Conservation (phyloP, 2,113 vertebrate species). For the Gambusia holbrooki region DNA sequence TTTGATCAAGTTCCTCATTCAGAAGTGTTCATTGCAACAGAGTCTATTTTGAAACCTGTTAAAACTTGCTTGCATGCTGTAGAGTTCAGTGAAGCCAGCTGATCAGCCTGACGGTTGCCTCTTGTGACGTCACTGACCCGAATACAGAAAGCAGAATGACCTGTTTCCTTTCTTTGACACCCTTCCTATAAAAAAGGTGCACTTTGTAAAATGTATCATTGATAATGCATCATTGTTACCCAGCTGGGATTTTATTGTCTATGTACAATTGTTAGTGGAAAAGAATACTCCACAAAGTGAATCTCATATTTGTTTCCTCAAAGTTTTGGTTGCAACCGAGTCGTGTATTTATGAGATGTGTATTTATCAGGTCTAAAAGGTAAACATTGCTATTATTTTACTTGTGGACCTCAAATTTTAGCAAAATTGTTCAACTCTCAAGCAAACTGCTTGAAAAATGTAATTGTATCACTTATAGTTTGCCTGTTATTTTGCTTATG, state of each 20-base stretch:
- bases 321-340: not conserved
- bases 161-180: not conserved
- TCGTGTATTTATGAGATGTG: not conserved
- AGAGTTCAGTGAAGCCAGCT: not conserved
- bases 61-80: not conserved
- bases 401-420: not conserved
- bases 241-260: not conserved
- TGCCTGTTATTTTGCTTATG: not conserved
- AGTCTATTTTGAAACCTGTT: not conserved
- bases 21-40: not conserved
- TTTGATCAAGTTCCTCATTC: not conserved
- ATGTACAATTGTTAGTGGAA: not conserved
- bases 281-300: too few species aligned
- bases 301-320: not conserved
- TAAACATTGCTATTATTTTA: not conserved
- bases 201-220: not conserved
- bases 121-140: too few species aligned
- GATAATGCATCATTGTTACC: not conserved
- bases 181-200: not conserved
- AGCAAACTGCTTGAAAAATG: not conserved
- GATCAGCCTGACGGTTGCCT: not conserved
- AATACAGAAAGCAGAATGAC: not conserved
- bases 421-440: not conserved
- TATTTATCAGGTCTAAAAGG: not conserved
- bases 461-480: not conserved